phyloP scores from a whole-genome alignment of 2,797 vertebrate species.

The Distichodus sexfasciatus region DNA sequence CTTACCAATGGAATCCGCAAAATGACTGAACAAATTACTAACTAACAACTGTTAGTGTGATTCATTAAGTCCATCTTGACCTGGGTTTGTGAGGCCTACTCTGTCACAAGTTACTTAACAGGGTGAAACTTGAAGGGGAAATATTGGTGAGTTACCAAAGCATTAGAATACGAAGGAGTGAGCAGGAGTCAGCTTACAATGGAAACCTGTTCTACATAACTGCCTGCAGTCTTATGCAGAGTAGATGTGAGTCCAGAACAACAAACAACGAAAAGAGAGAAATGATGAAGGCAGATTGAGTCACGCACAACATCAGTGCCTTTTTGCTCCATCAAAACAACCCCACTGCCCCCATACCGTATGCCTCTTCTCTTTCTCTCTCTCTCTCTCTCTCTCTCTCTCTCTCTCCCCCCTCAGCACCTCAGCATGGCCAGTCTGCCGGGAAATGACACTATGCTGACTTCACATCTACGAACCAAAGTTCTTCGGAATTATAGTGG shows the following conservation, averaged over 20 bases:
- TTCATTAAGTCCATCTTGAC: background rate
- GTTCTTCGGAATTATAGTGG: background rate
- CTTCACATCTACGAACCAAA: slow-evolving; percentile 22
- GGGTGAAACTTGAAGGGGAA: background rate
- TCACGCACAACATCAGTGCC: slow-evolving; percentile 48
- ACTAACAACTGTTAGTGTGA: background rate
- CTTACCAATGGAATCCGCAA: background rate
- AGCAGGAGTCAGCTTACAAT: background rate
- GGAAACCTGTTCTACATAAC: slow-evolving; percentile 6
- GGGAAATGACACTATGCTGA: slow-evolving; percentile 39
- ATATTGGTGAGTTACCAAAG: background rate
- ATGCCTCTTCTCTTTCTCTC: slow-evolving; percentile 11
- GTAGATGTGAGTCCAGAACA: slow-evolving; percentile 5
- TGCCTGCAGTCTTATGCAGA: background rate
- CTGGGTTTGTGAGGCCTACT: background rate
- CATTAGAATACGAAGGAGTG: too few relatives aligned
- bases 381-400: slow-evolving; percentile 8
- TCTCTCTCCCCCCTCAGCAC: background rate
- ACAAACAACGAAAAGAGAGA: slow-evolving; percentile 36
- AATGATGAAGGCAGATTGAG: slow-evolving; percentile 50
- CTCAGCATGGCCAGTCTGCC: background rate
- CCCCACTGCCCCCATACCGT: slow-evolving; percentile 43
- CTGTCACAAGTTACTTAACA: background rate
- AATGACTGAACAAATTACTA: background rate
- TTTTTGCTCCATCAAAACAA: slow-evolving; percentile 50